phyloP scores from a whole-genome alignment of 2,797 vertebrate genomes.

The Eulemur mongoz region DNA sequence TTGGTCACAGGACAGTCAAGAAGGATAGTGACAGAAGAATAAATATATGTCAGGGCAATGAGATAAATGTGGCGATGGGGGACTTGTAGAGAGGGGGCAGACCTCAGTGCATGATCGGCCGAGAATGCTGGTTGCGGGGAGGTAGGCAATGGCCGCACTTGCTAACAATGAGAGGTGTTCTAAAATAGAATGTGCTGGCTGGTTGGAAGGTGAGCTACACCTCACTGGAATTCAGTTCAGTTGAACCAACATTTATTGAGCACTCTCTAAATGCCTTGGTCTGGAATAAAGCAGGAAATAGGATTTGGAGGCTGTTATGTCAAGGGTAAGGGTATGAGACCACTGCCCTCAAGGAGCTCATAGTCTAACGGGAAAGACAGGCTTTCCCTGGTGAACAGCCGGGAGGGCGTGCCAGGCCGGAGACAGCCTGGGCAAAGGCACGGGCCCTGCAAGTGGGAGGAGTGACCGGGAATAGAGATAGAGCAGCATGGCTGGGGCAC shows the following conservation, averaged over 20 bases:
- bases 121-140: too few relatives aligned
- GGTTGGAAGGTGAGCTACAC: neutral
- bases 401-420: neutral
- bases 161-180: constrained; percentile 52
- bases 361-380: neutral
- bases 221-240: neutral
- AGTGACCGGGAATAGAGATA: neutral
- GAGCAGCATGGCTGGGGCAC: neutral
- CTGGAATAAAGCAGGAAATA: neutral
- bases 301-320: neutral
- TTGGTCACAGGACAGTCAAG: neutral
- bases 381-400: neutral
- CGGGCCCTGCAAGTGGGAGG: neutral
- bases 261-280: neutral
- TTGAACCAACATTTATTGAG: neutral
- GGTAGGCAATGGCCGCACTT: neutral
- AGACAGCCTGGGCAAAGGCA: neutral
- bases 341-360: neutral
- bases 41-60: neutral
- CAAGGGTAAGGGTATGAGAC: neutral
- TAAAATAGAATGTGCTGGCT: neutral
- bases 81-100: neutral
- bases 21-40: neutral
- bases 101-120: fast-evolving
- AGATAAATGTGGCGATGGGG: neutral